Evolutionary conservation across 1,140 invertebrate genomes (phyloP).

Genomic region (Myzus persicae): DNA sequence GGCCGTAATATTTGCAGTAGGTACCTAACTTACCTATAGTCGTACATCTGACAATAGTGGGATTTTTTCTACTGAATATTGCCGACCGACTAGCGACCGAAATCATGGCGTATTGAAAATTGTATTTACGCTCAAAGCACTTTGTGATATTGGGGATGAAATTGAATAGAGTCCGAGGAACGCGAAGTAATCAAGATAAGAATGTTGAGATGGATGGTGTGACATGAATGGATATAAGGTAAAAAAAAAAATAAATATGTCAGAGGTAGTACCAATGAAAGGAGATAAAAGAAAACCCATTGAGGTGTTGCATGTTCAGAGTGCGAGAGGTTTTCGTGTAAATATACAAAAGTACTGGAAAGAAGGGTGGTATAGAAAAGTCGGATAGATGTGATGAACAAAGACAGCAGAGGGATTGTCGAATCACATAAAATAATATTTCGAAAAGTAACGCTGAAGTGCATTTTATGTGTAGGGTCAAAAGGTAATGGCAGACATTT

Average conservation of each 20-base stretch:
- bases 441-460: background rate
- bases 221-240: conserved; percentile 21
- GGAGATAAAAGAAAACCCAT: conserved; percentile 30
- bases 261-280: background rate
- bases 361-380: background rate
- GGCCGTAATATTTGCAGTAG: background rate
- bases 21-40: background rate
- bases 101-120: background rate
- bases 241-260: conserved; percentile 44
- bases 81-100: background rate
- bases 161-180: conserved; percentile 32
- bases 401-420: background rate
- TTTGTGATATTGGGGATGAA: conserved; percentile 5
- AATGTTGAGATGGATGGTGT: conserved; percentile 34
- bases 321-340: background rate
- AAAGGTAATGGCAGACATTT: background rate
- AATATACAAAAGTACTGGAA: background rate
- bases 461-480: background rate
- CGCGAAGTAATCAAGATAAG: conserved; percentile 22
- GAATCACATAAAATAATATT: background rate
- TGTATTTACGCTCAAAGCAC: background rate
- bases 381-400: background rate
- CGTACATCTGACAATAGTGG: background rate
- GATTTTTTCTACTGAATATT: background rate
- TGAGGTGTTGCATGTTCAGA: background rate